phyloP scores from a whole-genome alignment of 2,797 vertebrate genomes.

The Dryobates pubescens region DNA sequence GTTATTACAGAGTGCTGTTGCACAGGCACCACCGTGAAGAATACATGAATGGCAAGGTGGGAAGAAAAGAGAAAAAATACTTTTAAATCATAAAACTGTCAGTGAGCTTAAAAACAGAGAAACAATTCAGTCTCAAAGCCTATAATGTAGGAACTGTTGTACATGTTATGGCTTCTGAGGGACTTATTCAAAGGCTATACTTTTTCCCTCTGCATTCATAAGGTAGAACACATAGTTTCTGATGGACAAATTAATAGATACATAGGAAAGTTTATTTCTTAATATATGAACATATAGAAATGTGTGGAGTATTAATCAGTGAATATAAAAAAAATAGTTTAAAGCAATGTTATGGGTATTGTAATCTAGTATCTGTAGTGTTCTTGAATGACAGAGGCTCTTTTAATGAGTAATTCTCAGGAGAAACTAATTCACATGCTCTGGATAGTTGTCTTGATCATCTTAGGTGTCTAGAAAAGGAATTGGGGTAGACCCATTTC shows the following conservation, averaged over 20 bases:
- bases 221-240: background rate
- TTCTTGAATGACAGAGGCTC: background rate
- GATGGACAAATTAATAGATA: background rate
- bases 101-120: constrained; percentile 39
- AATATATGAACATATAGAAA: background rate
- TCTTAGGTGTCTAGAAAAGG: constrained; percentile 32
- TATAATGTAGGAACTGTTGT: constrained; percentile 18
- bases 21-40: constrained; percentile 41
- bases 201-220: background rate
- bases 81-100: constrained; percentile 68
- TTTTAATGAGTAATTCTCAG: constrained; percentile 7
- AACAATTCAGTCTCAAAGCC: constrained; percentile 34
- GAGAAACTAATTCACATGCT: constrained; percentile 21
- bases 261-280: background rate
- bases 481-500: constrained; percentile 38
- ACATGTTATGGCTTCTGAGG: constrained; percentile 24
- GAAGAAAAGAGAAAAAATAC: constrained; percentile 19
- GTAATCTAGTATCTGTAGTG: background rate
- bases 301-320: background rate
- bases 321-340: background rate
- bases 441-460: constrained; percentile 1
- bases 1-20: constrained; percentile 61
- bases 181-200: constrained; percentile 2
- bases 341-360: background rate
- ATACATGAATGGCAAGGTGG: constrained; percentile 54